phyloP scores from a whole-genome alignment of 2,888 invertebrate genomes.

The Drosophila infuscata region DNA sequence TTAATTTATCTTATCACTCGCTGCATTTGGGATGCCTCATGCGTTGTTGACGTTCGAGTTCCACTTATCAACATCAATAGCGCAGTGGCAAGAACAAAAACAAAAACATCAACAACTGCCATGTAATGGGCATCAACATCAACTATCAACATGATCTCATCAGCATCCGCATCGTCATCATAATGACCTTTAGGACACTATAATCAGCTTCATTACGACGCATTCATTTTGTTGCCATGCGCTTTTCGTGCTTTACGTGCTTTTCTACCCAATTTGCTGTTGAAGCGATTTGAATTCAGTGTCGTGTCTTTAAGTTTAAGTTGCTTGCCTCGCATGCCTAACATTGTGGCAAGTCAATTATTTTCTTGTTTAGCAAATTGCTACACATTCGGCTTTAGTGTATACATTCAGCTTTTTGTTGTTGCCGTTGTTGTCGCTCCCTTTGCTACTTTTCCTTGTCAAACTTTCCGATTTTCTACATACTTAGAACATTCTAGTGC shows the following conservation, averaged over 20 bases:
- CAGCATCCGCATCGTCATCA: conserved; percentile 19
- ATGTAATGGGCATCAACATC: conserved; percentile 1
- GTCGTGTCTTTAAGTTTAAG: conserved; percentile 56
- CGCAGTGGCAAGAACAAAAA: background rate
- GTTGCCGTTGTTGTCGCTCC: background rate
- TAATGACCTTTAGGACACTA: conserved; percentile 27
- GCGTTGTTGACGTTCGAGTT: conserved; percentile 76
- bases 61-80: conserved; percentile 70
- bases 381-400: conserved; percentile 65
- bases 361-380: conserved; percentile 78
- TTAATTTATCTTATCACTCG: conserved; percentile 75
- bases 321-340: conserved; percentile 33
- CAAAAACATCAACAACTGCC: conserved; percentile 19
- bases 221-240: conserved; percentile 65
- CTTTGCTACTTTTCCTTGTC: conserved; percentile 21
- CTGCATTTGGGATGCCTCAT: conserved; percentile 56
- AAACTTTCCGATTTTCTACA: conserved; percentile 33
- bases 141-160: conserved; percentile 40
- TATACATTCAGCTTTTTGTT: conserved; percentile 30
- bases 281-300: conserved; percentile 66
- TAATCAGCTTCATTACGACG: conserved; percentile 62
- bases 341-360: conserved; percentile 75
- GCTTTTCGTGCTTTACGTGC: conserved; percentile 72
- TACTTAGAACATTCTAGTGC: conserved; percentile 15
- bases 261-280: conserved; percentile 64